A percentile compares a stretch with the other conserved stretches of the same genome.
phyloP scores from a whole-genome alignment of 2,113 vertebrate species.

The Spilogale gracilis region DNA sequence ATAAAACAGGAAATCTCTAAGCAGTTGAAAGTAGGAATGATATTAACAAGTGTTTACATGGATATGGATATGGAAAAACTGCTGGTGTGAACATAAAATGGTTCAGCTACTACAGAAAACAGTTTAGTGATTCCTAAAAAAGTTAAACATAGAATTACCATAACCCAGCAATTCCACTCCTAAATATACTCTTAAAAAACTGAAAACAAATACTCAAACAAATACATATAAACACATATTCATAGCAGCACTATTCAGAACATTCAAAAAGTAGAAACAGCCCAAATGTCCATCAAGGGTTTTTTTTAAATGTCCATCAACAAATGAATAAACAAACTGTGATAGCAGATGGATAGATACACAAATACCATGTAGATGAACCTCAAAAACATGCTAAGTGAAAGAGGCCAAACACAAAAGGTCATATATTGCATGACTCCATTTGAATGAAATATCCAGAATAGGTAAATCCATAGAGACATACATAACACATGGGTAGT shows the following conservation, averaged over 20 bases:
- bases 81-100: neutral
- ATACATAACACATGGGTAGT: neutral
- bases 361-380: neutral
- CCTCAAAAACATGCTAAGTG: neutral
- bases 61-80: neutral
- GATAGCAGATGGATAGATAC: neutral
- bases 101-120: neutral
- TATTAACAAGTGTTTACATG: neutral
- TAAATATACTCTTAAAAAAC: neutral
- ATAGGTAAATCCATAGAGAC: neutral
- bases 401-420: neutral
- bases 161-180: neutral
- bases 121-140: neutral
- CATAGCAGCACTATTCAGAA: neutral
- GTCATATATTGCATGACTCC: neutral
- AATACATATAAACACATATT: neutral
- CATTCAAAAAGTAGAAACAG: neutral
- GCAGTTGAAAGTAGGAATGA: neutral
- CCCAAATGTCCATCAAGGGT: neutral
- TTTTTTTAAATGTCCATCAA: neutral
- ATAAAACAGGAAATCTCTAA: constrained; percentile 14
- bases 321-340: neutral
- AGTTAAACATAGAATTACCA: constrained; percentile 23
- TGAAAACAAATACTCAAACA: constrained; percentile 20
- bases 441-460: neutral